Evolutionary conservation across 1,140 invertebrate genomes (phyloP).

Genomic region (Drosophila tani): DNA sequence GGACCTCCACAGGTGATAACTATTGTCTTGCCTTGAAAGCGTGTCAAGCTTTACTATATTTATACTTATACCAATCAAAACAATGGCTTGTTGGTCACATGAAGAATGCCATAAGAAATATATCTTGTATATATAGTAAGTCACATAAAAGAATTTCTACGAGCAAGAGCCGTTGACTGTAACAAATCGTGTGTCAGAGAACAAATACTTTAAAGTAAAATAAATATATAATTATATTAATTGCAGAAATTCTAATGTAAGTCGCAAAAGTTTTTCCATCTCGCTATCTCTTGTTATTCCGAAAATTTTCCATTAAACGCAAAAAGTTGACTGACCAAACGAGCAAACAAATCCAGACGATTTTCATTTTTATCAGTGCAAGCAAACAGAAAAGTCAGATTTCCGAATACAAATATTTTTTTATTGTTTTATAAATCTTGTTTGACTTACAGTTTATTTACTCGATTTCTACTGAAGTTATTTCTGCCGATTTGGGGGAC

Average conservation of each 20-base stretch:
- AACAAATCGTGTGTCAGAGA: too few species aligned
- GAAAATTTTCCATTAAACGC: conserved; percentile 52
- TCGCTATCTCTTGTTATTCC: neutral
- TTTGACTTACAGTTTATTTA: conserved; percentile 27
- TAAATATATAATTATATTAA: neutral
- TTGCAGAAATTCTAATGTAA: neutral
- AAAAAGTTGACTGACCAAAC: conserved; percentile 67
- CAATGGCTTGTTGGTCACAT: too few species aligned
- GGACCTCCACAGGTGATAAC: too few species aligned
- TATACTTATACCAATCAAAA: too few species aligned
- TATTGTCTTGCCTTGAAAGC: too few species aligned
- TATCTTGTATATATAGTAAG: too few species aligned
- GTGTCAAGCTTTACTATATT: too few species aligned
- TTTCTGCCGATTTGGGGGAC: conserved; percentile 18
- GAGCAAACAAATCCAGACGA: conserved; percentile 35
- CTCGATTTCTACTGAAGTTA: conserved; percentile 15
- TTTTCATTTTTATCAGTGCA: conserved; percentile 65
- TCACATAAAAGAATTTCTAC: too few species aligned
- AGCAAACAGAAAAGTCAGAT: conserved; percentile 33
- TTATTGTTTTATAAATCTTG: conserved; percentile 38
- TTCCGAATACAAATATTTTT: conserved; percentile 69
- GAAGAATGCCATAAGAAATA: too few species aligned
- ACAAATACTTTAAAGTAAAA: neutral
- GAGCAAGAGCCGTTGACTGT: too few species aligned
- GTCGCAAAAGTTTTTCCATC: neutral